Evolutionary conservation across 2,888 invertebrate species (phyloP), one percentile per base, ranked within the genome.

Genomic region (Amphipoea lucens): DNA sequence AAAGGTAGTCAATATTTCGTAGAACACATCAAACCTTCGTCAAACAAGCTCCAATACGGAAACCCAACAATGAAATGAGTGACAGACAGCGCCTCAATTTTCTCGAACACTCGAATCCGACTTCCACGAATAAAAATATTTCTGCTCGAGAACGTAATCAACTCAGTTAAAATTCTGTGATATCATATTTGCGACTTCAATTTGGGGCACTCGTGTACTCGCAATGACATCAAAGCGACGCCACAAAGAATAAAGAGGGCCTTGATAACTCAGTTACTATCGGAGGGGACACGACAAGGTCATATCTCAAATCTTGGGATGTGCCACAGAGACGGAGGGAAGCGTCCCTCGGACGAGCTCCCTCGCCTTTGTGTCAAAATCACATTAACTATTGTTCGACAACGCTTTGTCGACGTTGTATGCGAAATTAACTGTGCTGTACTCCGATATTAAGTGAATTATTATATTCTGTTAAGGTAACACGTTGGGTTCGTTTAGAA

Each of bases 381-480:
- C 91, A 94, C 92, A 95, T 95, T 94, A 94, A 88, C 93, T 88
- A 92, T 94, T 94, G 93, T 95, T 93, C 90, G 88, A 87, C 83
- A 84, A 78, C 84, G 91, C 93, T 92, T 93, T 93, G 92, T 92
- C 83, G 88, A 82, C 84, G 84, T 88, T 90, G 86, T 89, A 86
- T 90, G 87, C 72, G 87, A 90, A 88, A 91, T 91, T 87, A 89
- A 90, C 85, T 85, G 78, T 87, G 83, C 84, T 76, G 75, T 86
- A 83, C 88, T 84, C 72, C 54, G 76, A 60, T 75, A 78, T 78
- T 83, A 82, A 73, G 40, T 79, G 75, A 78, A 77, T 83, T 71
- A 83, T 82, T 63, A 84, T 82, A 81, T 83, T 78, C 12, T 62
- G 60, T 48, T 54, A 68, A 67, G 29, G 42, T 76, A 66, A 74